A percentile compares a stretch with the other conserved stretches of the same genome.
phyloP scores from a whole-genome alignment of 2,888 invertebrate genomes.

The Ornithoptera alexandrae region DNA sequence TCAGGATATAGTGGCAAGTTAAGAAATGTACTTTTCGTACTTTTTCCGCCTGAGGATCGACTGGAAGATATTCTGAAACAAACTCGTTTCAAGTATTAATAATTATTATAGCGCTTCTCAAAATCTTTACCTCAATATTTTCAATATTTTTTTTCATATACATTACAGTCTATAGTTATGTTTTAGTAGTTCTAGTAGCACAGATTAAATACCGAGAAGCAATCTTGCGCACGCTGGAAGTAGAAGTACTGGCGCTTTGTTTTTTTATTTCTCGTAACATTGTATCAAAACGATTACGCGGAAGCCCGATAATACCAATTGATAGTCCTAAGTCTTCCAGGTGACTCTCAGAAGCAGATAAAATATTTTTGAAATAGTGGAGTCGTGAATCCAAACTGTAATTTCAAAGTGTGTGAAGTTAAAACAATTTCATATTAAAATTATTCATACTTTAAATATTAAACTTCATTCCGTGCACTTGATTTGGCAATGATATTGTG shows the following conservation, averaged over 20 bases:
- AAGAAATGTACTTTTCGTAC: slow-evolving; percentile 6
- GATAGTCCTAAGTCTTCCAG: slow-evolving; percentile 61
- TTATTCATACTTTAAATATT: no score
- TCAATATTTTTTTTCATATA: not conserved
- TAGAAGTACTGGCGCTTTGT: slow-evolving; percentile 24
- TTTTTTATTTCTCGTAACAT: slow-evolving; percentile 56
- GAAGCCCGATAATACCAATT: slow-evolving; percentile 79
- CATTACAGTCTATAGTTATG: not conserved
- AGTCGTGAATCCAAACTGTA: slow-evolving; percentile 53
- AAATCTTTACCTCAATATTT: not conserved
- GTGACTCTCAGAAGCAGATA: slow-evolving; percentile 70
- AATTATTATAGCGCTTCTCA: not conserved
- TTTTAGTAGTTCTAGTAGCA: not conserved
- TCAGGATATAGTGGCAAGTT: slow-evolving; percentile 16
- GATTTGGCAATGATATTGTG: no score
- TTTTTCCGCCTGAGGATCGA: slow-evolving; percentile 14
- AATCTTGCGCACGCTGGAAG: slow-evolving; percentile 24
- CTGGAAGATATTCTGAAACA: slow-evolving; percentile 19
- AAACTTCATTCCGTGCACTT: no score
- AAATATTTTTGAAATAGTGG: slow-evolving; percentile 68
- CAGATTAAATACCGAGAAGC: slow-evolving; percentile 23
- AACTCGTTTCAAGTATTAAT: not conserved
- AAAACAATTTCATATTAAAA: not conserved
- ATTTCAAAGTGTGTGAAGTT: slow-evolving; percentile 1
- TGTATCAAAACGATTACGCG: slow-evolving; percentile 70